Conservation (phyloP, 2,888 invertebrate genomes). For the Suillia variegata region DNA sequence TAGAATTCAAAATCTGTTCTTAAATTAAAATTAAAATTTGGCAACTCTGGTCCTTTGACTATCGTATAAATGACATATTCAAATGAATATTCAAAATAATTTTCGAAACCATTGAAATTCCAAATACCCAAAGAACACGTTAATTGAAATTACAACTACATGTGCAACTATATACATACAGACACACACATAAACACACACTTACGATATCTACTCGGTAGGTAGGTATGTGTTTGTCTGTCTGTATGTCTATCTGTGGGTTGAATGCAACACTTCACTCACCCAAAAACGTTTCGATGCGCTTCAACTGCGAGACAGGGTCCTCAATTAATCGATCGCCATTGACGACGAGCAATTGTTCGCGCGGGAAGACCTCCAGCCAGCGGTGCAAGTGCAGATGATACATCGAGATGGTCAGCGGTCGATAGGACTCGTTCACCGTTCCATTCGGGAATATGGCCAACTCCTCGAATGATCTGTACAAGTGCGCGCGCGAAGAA, state of each 20-base stretch:
- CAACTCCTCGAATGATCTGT: conserved; percentile 81
- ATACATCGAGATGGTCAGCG: conserved; percentile 88
- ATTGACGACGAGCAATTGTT: conserved; percentile 93
- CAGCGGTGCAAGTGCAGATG: conserved; percentile 88
- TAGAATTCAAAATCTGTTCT: too few species aligned
- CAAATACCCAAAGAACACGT: too few species aligned
- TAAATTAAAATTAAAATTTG: too few species aligned
- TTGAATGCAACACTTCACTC: conserved; percentile 56
- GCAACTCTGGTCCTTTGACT: too few species aligned
- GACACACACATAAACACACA: too few species aligned
- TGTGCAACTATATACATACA: too few species aligned
- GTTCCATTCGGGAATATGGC: conserved; percentile 80
- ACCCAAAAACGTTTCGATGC: conserved; percentile 86
- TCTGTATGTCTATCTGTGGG: neutral
- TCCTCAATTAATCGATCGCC: conserved; percentile 91
- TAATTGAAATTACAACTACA: too few species aligned
- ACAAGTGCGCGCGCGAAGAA: too few species aligned
- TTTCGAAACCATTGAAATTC: too few species aligned
- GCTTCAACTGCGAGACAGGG: conserved; percentile 83
- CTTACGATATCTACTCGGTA: too few species aligned
- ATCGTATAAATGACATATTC: too few species aligned
- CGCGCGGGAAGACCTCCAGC: conserved; percentile 89
- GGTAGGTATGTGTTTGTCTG: neutral
- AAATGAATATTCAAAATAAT: too few species aligned
- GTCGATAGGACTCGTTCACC: conserved; percentile 81